Evolutionary conservation across 2,113 vertebrate species (phyloP).

Genomic region (Burhinus bistriatus): DNA sequence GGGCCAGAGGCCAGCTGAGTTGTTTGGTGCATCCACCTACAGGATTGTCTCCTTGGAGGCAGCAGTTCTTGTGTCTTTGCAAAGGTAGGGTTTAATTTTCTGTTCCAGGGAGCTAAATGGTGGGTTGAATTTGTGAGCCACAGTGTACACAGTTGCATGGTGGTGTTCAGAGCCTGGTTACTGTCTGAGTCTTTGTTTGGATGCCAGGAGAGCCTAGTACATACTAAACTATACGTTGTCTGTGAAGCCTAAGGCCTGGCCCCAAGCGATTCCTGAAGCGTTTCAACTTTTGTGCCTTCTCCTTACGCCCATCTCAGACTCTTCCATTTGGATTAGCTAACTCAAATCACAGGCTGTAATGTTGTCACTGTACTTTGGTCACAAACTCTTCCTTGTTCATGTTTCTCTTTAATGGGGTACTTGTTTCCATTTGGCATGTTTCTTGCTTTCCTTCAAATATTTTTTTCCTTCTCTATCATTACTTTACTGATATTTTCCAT

Average conservation of each 20-base stretch:
- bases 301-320: neutral
- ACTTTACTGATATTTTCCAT: neutral
- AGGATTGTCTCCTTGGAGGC: neutral
- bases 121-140: neutral
- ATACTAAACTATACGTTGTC: fast-evolving
- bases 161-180: neutral
- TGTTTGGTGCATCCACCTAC: neutral
- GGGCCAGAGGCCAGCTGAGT: neutral
- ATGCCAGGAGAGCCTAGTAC: neutral
- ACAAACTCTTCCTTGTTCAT: neutral
- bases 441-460: neutral
- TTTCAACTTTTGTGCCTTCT: neutral
- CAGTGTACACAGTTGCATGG: neutral
- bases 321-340: neutral
- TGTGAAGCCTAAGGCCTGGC: neutral
- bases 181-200: neutral
- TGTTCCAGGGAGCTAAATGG: neutral
- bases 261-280: neutral
- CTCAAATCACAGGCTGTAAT: neutral
- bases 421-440: neutral
- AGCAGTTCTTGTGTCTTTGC: neutral
- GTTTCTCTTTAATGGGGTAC: neutral
- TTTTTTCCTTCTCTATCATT: neutral
- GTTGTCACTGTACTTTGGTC: neutral
- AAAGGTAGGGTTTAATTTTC: neutral